A percentile compares a stretch with the other conserved stretches of the same genome.
Conservation (phyloP, 2,113 vertebrate genomes). For the Collichthys lucidus region DNA sequence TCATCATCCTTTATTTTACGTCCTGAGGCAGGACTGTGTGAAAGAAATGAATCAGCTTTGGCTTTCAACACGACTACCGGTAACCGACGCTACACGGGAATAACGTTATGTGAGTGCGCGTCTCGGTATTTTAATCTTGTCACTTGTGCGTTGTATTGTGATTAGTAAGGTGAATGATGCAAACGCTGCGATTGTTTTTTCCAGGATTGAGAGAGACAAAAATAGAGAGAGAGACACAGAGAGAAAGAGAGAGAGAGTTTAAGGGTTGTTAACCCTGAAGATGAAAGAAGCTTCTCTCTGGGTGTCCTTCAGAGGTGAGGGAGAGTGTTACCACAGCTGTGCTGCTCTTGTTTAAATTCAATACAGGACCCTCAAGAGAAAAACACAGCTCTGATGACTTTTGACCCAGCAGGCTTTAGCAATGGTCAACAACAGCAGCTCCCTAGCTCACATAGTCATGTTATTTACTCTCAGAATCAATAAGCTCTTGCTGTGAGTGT, state of each 20-base stretch:
- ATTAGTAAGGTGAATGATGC: slow-evolving; percentile 13
- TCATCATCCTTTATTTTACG: not conserved
- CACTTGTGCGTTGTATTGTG: slow-evolving; percentile 6
- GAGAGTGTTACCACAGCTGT: slow-evolving; percentile 82
- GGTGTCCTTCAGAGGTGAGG: slow-evolving; percentile 77
- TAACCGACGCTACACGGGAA: not conserved
- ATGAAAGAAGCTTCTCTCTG: slow-evolving; percentile 73
- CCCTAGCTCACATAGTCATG: slow-evolving; percentile 52
- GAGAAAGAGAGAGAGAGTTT: slow-evolving; percentile 37
- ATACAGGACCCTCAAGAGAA: slow-evolving; percentile 71
- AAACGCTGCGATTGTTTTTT: slow-evolving; percentile 15
- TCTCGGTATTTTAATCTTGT: slow-evolving; percentile 32
- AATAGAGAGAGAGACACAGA: slow-evolving; percentile 30
- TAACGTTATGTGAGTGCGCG: not conserved
- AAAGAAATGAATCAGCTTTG: slow-evolving; percentile 36
- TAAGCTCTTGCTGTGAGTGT: slow-evolving; percentile 58
- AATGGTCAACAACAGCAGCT: slow-evolving; percentile 77
- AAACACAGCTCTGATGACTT: slow-evolving; percentile 73
- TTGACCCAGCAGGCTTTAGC: slow-evolving; percentile 78
- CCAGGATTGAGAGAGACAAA: slow-evolving; percentile 31
- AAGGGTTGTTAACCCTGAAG: slow-evolving; percentile 72
- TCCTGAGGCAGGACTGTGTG: not conserved
- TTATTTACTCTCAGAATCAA: slow-evolving; percentile 78
- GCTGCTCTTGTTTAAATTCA: slow-evolving; percentile 80
- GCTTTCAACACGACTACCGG: not conserved